Evolutionary conservation across 2,888 invertebrate species (phyloP).

Genomic region (Euplexia lucipara): DNA sequence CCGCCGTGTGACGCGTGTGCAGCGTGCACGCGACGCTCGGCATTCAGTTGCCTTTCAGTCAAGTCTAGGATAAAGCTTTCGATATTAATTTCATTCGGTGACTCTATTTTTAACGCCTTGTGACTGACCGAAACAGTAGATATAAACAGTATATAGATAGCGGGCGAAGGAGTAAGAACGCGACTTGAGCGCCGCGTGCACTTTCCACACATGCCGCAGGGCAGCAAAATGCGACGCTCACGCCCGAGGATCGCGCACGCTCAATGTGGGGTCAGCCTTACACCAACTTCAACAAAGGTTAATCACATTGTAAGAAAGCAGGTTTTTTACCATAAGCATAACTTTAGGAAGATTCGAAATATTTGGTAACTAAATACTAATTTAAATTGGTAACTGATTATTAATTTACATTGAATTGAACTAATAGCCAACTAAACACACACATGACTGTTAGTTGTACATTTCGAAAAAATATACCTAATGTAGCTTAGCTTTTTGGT

Average conservation of each 20-base stretch:
- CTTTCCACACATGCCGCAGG: no score
- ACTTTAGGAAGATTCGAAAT: conserved; percentile 21
- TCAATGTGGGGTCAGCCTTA: no score
- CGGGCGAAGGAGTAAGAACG: no score
- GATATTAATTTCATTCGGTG: conserved; percentile 21
- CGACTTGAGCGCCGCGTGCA: no score
- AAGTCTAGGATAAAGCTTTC: conserved; percentile 18
- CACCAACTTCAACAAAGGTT: neutral
- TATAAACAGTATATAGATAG: no score
- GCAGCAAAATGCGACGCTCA: no score
- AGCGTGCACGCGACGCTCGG: no score
- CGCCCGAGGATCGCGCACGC: no score
- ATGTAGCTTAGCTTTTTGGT: no score
- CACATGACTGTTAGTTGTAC: neutral
- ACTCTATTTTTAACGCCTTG: conserved; percentile 15
- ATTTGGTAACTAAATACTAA: conserved; percentile 51
- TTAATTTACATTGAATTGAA: conserved; percentile 35
- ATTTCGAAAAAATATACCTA: neutral
- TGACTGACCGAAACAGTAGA: conserved; percentile 16
- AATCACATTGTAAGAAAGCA: conserved; percentile 15
- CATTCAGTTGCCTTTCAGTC: no score
- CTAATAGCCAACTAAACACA: conserved; percentile 11
- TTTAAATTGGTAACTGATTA: conserved; percentile 60
- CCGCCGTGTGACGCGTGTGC: no score
- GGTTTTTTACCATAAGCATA: conserved; percentile 7